Percentiles rank a stretch among this genome's conserved stretches.
Evolutionary conservation across 2,113 vertebrate species (phyloP).

Genomic region (Pollimyrus isidori): DNA sequence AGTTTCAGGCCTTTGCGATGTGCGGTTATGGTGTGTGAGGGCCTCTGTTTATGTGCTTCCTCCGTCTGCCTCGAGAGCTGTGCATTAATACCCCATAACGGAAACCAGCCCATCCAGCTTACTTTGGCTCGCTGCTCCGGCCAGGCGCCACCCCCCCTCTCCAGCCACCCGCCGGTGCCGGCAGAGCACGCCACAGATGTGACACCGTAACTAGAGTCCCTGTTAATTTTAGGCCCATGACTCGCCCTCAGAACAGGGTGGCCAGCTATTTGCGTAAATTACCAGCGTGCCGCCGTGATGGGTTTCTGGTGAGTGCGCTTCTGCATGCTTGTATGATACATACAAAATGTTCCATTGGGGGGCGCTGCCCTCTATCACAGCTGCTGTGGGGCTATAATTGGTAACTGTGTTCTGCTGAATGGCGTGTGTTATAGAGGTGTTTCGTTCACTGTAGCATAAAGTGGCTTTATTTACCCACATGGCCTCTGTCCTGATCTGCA

Average conservation of each 20-base stretch:
- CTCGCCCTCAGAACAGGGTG: neutral
- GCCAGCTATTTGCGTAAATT: neutral
- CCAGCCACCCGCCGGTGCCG: neutral
- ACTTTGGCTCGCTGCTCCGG: no score
- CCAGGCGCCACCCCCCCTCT: neutral
- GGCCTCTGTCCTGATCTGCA: neutral
- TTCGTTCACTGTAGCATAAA: neutral
- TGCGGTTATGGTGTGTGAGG: neutral
- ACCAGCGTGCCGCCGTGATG: neutral
- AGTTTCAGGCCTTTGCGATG: neutral
- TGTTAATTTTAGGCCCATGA: conserved; percentile 12
- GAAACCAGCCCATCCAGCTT: no score
- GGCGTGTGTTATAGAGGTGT: neutral
- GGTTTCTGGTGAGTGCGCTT: neutral
- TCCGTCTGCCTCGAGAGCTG: neutral
- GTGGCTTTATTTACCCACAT: neutral
- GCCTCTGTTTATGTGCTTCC: neutral
- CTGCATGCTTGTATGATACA: neutral
- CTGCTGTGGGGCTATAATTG: neutral
- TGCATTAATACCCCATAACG: neutral
- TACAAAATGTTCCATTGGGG: neutral
- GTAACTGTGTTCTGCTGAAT: neutral
- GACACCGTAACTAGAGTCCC: neutral
- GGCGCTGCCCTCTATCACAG: neutral
- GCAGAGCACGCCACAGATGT: neutral